phyloP scores from a whole-genome alignment of 2,888 invertebrate genomes.

The Spisula subtruncata region DNA sequence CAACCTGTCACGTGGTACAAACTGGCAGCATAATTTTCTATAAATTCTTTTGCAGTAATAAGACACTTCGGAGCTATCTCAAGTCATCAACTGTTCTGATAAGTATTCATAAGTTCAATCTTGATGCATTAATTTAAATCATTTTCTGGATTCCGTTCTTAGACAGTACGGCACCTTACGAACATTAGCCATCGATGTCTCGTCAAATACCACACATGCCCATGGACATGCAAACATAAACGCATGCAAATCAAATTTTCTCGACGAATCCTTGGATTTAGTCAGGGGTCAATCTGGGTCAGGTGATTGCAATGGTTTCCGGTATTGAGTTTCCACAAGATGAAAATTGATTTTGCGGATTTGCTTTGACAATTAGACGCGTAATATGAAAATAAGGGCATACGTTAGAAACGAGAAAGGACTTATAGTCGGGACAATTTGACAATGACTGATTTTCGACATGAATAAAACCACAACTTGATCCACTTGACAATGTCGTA shows the following conservation, averaged over 20 bases:
- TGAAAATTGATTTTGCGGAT: conserved; percentile 26
- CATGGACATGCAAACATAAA: conserved; percentile 24
- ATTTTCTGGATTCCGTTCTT: not conserved
- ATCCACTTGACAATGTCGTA: too few relatives aligned
- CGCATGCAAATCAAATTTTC: too few relatives aligned
- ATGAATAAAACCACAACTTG: too few relatives aligned
- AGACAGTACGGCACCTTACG: conserved; percentile 10
- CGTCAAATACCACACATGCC: conserved; percentile 16
- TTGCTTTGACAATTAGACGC: too few relatives aligned
- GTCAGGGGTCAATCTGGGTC: too few relatives aligned
- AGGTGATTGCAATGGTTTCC: conserved; percentile 28
- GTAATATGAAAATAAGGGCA: too few relatives aligned
- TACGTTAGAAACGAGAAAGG: too few relatives aligned
- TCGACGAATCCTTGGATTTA: too few relatives aligned
- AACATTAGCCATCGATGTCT: conserved; percentile 27
- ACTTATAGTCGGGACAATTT: too few relatives aligned
- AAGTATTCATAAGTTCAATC: not conserved
- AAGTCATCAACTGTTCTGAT: not conserved
- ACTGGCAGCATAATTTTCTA: not conserved
- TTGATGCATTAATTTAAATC: conserved; percentile 10
- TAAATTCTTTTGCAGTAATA: not conserved
- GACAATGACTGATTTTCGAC: too few relatives aligned
- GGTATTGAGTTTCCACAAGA: not conserved
- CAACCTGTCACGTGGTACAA: not conserved
- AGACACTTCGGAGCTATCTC: not conserved